Evolutionary conservation across 2,888 invertebrate species (phyloP), one percentile per base, ranked within the genome.

Genomic region (Xestia c-nigrum): DNA sequence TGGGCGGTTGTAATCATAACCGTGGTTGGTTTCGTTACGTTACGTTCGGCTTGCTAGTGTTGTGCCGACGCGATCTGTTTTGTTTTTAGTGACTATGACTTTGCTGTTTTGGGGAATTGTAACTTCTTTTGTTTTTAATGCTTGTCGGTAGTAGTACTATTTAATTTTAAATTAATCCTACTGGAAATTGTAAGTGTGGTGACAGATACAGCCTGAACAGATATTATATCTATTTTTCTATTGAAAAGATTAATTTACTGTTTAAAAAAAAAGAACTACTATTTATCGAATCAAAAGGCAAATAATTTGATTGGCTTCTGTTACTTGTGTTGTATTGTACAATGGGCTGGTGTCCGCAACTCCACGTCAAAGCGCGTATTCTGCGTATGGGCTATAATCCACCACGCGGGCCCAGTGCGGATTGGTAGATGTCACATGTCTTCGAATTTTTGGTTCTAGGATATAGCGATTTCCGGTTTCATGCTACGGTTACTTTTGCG

Each of bases 1-100:
- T 95, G 93, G 93, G 90, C 89, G 92, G 90, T 90, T 92, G 93
- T 95, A 95, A 95, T 94, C 95, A 94, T 90, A 92, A 93, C 92
- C 93, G 92, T 92, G 91, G 90, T 91, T 92, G 91, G 92, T 92
- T 93, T 92, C 91, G 90, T 90, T 92, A 91, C 90, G 88, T 80
- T 80, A 82, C 81, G n/a, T n/a, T n/a, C n/a, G 83, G 74, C 68
- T 47, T 19, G 68, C 65, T 78, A 79, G 71, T 85, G 70, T 70
- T 73, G 80, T 72, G 80, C 10, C 47, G n/a, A n/a, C 59, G 19
- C n/a, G 66, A 76, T 63, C 50, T 75, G 43, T 84, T 83, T 86
- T 85, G 80, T 86, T 73, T 77, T 79, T 16, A 57, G 38, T 47
- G 65, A 65, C 16, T 31, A 66, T 80, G 82, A 81, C 57, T 69